Conservation (phyloP, 2,797 vertebrate genomes). For the Crenichthys baileyi region DNA sequence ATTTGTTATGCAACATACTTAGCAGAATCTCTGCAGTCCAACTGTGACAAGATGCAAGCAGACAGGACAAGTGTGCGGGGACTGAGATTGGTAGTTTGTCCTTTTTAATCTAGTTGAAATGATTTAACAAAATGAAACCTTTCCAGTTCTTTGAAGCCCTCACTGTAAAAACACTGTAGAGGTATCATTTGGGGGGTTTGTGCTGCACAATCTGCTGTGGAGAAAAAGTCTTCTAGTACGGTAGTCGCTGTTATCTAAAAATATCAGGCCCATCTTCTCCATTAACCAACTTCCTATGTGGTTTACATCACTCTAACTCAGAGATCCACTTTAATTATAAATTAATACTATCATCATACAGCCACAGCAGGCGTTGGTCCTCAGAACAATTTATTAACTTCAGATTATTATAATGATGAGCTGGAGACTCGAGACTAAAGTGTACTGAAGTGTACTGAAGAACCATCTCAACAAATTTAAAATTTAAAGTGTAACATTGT, state of each 20-base stretch:
- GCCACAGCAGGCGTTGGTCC: slow-evolving; percentile 8
- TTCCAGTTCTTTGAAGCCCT: neutral
- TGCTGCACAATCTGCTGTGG: slow-evolving; percentile 49
- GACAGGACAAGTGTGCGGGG: neutral
- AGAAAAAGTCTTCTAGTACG: slow-evolving; percentile 54
- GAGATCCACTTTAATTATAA: slow-evolving; percentile 43
- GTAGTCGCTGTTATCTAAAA: slow-evolving; percentile 3
- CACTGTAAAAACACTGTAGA: neutral
- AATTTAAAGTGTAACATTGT: slow-evolving; percentile 7
- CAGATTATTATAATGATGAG: slow-evolving; percentile 16
- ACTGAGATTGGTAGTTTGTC: neutral
- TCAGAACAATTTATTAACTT: slow-evolving; percentile 8
- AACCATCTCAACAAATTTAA: slow-evolving; percentile 3
- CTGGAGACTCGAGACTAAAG: neutral
- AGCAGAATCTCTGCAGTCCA: neutral
- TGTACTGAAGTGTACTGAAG: slow-evolving; percentile 4
- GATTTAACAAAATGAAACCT: neutral
- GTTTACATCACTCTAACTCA: neutral
- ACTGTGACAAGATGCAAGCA: slow-evolving; percentile 1
- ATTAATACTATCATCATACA: neutral
- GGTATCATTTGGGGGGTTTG: slow-evolving; percentile 24
- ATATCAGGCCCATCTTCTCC: slow-evolving; percentile 1
- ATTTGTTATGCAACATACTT: neutral
- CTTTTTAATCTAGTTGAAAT: neutral
- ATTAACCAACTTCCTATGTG: slow-evolving; percentile 19